Percentiles rank a stretch among this genome's conserved stretches.
phyloP scores from a whole-genome alignment of 2,113 vertebrate species.

The Murina feae region DNA sequence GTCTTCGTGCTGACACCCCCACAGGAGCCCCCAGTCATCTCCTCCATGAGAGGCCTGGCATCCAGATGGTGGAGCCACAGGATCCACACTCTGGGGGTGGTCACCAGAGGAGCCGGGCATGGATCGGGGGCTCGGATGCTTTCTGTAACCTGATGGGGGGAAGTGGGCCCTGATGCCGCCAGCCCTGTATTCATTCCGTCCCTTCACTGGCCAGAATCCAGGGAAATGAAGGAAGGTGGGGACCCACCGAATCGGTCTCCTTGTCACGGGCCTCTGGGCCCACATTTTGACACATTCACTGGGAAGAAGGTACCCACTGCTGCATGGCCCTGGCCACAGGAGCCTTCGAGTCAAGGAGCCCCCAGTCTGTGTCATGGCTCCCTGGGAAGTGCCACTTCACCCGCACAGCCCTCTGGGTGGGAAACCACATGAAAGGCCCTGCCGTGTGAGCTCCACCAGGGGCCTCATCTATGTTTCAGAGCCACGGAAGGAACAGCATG shows the following conservation, averaged over 20 bases:
- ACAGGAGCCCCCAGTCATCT: neutral
- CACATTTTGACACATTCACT: no score
- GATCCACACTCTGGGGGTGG: no score
- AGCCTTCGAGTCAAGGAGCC: no score
- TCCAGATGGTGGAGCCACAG: neutral
- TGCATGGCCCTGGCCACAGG: rapidly evolving
- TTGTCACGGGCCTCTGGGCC: no score
- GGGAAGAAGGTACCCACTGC: no score
- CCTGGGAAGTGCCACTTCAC: neutral
- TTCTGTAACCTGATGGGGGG: neutral
- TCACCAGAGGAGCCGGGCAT: neutral
- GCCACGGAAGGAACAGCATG: no score
- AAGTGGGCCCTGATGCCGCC: rapidly evolving
- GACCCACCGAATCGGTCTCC: neutral
- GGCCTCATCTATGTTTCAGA: no score
- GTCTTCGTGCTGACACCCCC: rapidly evolving
- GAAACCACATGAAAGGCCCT: no score
- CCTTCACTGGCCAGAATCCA: neutral
- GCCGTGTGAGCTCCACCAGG: no score
- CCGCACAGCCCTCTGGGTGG: no score
- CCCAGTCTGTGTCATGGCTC: rapidly evolving
- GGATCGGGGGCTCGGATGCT: rapidly evolving
- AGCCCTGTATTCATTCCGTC: rapidly evolving
- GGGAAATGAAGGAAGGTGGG: neutral
- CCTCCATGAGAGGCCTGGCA: neutral